A percentile compares a stretch with the other conserved stretches of the same genome.
phyloP scores from a whole-genome alignment of 1,140 invertebrate genomes.

The Caenorhabditis inopinata region DNA sequence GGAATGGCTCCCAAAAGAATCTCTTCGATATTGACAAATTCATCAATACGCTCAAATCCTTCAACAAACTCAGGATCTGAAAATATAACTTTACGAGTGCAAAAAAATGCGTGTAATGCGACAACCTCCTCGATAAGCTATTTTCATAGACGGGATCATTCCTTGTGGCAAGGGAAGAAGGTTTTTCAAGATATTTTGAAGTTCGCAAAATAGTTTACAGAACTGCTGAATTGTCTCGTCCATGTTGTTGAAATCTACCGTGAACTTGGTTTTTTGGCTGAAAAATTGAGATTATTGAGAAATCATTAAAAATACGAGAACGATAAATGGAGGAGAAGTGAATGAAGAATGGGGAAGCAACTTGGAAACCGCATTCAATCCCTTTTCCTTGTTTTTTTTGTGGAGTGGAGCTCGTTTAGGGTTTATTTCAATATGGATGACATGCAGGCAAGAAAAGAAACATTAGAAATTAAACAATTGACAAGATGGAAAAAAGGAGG shows the following conservation, averaged over 20 bases:
- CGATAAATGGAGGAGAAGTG: no score
- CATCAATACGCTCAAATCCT: neutral
- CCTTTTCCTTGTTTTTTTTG: no score
- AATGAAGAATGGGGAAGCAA: no score
- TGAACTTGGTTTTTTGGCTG: neutral
- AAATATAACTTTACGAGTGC: neutral
- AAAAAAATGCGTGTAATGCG: neutral
- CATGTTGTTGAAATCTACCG: neutral
- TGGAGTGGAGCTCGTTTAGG: no score
- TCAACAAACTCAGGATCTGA: neutral
- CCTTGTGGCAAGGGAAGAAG: neutral
- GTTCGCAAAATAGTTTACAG: neutral
- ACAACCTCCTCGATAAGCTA: neutral
- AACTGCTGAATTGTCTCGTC: neutral
- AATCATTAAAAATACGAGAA: no score
- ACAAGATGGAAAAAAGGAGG: no score
- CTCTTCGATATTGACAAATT: neutral
- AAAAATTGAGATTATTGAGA: no score
- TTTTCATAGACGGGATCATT: neutral
- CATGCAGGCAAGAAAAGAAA: no score
- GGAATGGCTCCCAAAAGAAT: neutral
- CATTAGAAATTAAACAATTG: no score
- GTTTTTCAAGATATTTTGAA: neutral
- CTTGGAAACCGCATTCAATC: no score
- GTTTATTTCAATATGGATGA: no score